A percentile compares a stretch with the other conserved stretches of the same genome.
Evolutionary conservation across 23 tunicate genomes (phyloP).

Genomic region (Botrylloides violaceus): DNA sequence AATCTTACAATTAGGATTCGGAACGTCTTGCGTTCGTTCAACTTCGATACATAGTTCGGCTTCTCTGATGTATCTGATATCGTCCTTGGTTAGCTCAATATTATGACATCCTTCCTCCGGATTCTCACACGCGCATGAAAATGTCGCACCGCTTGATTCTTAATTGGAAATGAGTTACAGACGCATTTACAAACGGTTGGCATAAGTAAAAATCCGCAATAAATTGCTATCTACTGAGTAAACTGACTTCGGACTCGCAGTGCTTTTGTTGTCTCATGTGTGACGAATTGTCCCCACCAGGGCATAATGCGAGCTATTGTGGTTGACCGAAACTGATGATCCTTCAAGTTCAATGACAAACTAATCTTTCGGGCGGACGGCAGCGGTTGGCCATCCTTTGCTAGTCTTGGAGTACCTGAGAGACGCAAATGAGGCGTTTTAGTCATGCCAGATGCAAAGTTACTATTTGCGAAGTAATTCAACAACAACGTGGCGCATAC

Average conservation of each 20-base stretch:
- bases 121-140: constrained; percentile 2
- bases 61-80: constrained; percentile 30
- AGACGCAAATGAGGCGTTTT: too few relatives aligned
- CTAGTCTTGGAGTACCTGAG: constrained; percentile 30
- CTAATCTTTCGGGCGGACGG: constrained; percentile 28
- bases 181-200: too few relatives aligned
- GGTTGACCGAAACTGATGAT: constrained; percentile 18
- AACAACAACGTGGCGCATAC: not conserved
- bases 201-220: too few relatives aligned
- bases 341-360: not conserved
- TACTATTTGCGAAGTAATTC: not conserved
- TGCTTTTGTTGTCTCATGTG: constrained; percentile 57
- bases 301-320: constrained; percentile 43
- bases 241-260: constrained; percentile 9
- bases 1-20: constrained; percentile 52
- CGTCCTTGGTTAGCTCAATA: constrained; percentile 31
- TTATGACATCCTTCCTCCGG: constrained; percentile 41
- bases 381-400: not conserved
- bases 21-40: constrained; percentile 62
- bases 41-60: constrained; percentile 50
- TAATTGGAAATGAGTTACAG: not conserved
- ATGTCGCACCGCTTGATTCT: constrained; percentile 14
- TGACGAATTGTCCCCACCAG: constrained; percentile 83
- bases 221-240: too few relatives aligned
- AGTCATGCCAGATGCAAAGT: too few relatives aligned